Evolutionary conservation across 2,113 vertebrate genomes (phyloP).

Genomic region (Amia ocellicauda): DNA sequence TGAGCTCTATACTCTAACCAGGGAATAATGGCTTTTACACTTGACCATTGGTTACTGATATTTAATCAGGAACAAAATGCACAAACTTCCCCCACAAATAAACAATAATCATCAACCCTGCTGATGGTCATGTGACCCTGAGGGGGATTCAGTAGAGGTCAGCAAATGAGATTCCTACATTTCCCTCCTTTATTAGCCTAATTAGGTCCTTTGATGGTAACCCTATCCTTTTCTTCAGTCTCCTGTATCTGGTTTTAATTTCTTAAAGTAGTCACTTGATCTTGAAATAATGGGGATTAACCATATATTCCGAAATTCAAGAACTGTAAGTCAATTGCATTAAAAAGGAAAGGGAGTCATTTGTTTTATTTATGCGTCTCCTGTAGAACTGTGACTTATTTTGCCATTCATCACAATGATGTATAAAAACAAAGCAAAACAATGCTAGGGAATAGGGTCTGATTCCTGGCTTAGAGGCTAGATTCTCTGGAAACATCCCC

Average conservation of each 20-base stretch:
- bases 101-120: no score
- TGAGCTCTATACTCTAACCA: no score
- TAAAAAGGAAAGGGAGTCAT: constrained; percentile 33
- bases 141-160: constrained; percentile 6
- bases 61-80: no score
- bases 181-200: constrained; percentile 28
- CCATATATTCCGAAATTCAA: constrained; percentile 44
- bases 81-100: no score
- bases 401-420: constrained; percentile 14
- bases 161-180: constrained; percentile 23
- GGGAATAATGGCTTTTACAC: no score
- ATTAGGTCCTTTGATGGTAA: constrained; percentile 35
- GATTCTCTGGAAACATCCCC: no score
- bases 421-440: constrained; percentile 8
- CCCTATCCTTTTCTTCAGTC: constrained; percentile 20
- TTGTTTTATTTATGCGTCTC: constrained; percentile 38
- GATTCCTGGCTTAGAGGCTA: no score
- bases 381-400: constrained; percentile 2
- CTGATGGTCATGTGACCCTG: no score
- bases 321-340: constrained; percentile 30
- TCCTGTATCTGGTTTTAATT: constrained; percentile 43
- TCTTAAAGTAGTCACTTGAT: constrained; percentile 47
- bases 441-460: neutral
- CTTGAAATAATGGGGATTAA: constrained; percentile 33
- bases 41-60: no score